Evolutionary conservation across 2,113 vertebrate species (phyloP).

Genomic region (Silurus asotus): DNA sequence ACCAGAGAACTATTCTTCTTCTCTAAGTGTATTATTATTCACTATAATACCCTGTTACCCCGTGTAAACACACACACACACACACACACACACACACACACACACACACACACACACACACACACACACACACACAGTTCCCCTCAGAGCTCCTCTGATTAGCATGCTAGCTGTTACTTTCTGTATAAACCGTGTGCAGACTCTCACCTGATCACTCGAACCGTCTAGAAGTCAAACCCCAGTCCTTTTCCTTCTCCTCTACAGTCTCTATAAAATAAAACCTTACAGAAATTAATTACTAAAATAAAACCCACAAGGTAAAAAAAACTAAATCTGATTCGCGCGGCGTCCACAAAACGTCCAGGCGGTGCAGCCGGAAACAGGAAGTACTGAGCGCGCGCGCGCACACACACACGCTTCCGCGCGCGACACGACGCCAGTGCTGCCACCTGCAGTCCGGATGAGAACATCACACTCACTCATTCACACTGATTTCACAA

Average conservation of each 20-base stretch:
- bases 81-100: no score
- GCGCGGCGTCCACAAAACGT: conserved; percentile 68
- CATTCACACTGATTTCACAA: no score
- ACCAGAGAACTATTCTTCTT: no score
- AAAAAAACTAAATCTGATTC: conserved; percentile 50
- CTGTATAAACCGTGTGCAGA: neutral
- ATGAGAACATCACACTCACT: neutral
- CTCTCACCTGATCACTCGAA: conserved; percentile 1
- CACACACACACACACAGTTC: neutral
- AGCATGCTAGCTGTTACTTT: no score
- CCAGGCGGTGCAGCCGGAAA: conserved; percentile 33
- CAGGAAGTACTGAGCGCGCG: conserved; percentile 64
- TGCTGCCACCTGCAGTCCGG: conserved; percentile 22
- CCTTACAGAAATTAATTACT: no score
- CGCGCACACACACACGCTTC: no score
- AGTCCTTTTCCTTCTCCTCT: no score
- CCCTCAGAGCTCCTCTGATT: neutral
- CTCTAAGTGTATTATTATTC: no score
- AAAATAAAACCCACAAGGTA: neutral
- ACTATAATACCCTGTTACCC: no score
- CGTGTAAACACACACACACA: no score
- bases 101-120: no score
- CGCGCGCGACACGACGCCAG: neutral
- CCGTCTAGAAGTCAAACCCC: neutral
- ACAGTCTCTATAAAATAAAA: neutral